Evolutionary conservation across 2,113 vertebrate species (phyloP).

Genomic region (Ceyx melanurus): DNA sequence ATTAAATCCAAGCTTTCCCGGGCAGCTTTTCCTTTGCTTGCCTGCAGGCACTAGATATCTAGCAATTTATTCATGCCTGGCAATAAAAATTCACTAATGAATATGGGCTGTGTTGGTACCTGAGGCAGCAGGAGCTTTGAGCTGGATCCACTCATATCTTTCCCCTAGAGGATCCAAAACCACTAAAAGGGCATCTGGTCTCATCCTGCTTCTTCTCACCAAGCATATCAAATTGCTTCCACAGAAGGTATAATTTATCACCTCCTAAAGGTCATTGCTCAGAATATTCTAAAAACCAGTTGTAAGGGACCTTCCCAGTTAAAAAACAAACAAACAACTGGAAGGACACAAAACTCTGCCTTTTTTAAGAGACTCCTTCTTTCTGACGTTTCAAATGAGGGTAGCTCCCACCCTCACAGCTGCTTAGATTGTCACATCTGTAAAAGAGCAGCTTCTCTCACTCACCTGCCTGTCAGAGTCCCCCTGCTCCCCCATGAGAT

Average conservation of each 20-base stretch:
- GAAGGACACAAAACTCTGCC: not conserved
- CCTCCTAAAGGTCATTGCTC: not conserved
- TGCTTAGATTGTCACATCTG: not conserved
- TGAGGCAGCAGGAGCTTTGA: constrained; percentile 1
- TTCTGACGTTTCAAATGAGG: not conserved
- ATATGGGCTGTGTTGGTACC: not conserved
- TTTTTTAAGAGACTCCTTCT: not conserved
- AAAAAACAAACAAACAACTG: not conserved
- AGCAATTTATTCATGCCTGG: constrained; percentile 37
- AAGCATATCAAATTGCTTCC: not conserved
- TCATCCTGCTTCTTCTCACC: not conserved
- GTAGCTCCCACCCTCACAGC: not conserved
- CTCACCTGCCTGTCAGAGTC: not conserved
- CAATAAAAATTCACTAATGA: constrained; percentile 35
- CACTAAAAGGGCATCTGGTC: not conserved
- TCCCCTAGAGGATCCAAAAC: not conserved
- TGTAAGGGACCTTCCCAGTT: not conserved
- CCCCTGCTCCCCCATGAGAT: not conserved
- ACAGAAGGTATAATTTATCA: not conserved
- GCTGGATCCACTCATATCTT: not conserved
- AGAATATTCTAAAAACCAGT: not conserved
- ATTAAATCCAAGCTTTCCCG: constrained; percentile 24
- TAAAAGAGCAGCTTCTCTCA: not conserved
- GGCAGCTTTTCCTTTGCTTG: constrained; percentile 12
- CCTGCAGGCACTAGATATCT: constrained; percentile 29